A percentile compares a stretch with the other conserved stretches of the same genome.
Evolutionary conservation across 2,888 invertebrate genomes (phyloP).

Genomic region (Tryphoninae sp.): DNA sequence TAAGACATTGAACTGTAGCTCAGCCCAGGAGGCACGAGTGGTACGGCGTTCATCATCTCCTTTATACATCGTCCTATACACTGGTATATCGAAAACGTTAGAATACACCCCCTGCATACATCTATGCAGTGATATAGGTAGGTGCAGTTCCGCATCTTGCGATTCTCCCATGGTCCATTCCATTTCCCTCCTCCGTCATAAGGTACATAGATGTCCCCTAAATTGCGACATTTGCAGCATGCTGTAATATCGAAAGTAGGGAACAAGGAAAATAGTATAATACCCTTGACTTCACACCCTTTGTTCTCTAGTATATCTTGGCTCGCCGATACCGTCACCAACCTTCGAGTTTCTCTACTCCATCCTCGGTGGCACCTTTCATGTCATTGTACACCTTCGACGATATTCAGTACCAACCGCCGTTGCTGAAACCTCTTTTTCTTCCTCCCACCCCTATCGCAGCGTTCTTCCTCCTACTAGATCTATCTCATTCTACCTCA

Average conservation of each 20-base stretch:
- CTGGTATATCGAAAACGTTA: background rate
- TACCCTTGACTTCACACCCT: slow-evolving; percentile 59
- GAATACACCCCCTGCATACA: too few species aligned
- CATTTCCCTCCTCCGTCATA: too few species aligned
- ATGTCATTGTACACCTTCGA: slow-evolving; percentile 43
- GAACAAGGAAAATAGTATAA: background rate
- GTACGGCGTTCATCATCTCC: background rate
- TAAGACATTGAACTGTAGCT: slow-evolving; percentile 11
- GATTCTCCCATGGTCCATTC: too few species aligned
- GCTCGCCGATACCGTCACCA: slow-evolving; percentile 75
- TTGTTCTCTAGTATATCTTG: slow-evolving; percentile 79
- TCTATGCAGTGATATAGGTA: too few species aligned
- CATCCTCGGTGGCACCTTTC: slow-evolving; percentile 30
- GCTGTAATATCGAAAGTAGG: too few species aligned
- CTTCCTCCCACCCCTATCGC: background rate
- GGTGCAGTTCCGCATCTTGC: too few species aligned
- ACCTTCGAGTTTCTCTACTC: background rate
- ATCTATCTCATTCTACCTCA: slow-evolving; percentile 35
- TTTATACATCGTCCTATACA: background rate
- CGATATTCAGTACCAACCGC: slow-evolving; percentile 37
- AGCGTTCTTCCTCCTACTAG: background rate
- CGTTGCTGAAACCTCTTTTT: slow-evolving; percentile 1
- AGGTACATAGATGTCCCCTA: too few species aligned
- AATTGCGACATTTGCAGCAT: too few species aligned
- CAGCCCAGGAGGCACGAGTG: background rate